These are phyloP conservation scores for Sus scrofa DNA, from an alignment of 2,113 vertebrate genomes.

Conservation along the genomic window T2T-Sscrofa CM000830.6:29314501-29315000, in stretches of 20 bases:
- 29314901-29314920: neutral
- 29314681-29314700: neutral
- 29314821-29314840: neutral
- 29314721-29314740: neutral
- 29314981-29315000: neutral
- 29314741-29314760: neutral
- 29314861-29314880: neutral
- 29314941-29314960: neutral
- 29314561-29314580: slow-evolving; percentile 1
- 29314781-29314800: neutral
- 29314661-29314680: neutral
- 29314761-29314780: neutral
- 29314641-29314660: neutral
- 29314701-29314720: too few relatives aligned
- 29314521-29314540: neutral
- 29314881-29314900: neutral
- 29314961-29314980: neutral
- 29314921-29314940: neutral
- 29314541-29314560: slow-evolving; percentile 25
- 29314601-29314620: slow-evolving; percentile 6
- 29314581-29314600: neutral
- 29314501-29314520: neutral
- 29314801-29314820: neutral
- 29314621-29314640: neutral
- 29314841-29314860: neutral